A percentile compares a stretch with the other conserved stretches of the same genome.
phyloP scores from a whole-genome alignment of 2,888 invertebrate species.

The Nomada ruficornis region DNA sequence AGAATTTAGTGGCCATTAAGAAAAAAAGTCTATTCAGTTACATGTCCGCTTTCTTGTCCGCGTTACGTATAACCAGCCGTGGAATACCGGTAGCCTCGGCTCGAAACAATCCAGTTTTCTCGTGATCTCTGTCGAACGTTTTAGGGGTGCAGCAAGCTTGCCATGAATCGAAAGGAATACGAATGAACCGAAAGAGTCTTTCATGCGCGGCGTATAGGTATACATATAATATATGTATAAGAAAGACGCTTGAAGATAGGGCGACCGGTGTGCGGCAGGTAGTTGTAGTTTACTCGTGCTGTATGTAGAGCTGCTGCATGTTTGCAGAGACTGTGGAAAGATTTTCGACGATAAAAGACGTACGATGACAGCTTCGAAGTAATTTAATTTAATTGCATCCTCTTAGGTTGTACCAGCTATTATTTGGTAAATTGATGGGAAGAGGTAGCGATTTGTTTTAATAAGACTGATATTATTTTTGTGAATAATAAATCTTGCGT shows the following conservation, averaged over 20 bases:
- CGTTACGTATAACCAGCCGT: conserved; percentile 56
- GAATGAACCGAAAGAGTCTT: not conserved
- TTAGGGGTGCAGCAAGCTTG: not conserved
- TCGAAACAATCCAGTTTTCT: conserved; percentile 42
- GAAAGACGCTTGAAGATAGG: not conserved
- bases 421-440: too few relatives aligned
- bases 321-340: too few relatives aligned
- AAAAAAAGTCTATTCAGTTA: conserved; percentile 53
- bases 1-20: conserved; percentile 46
- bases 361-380: too few relatives aligned
- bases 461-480: too few relatives aligned
- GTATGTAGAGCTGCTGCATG: too few relatives aligned
- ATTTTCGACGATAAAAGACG: too few relatives aligned
- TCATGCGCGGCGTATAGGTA: not conserved
- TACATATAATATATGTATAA: too few relatives aligned
- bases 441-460: too few relatives aligned
- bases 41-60: conserved; percentile 54
- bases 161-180: not conserved
- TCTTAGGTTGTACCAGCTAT: too few relatives aligned
- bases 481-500: too few relatives aligned
- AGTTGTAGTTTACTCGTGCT: too few relatives aligned
- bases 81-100: conserved; percentile 53
- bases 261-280: not conserved
- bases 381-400: too few relatives aligned
- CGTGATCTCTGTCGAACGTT: conserved; percentile 25